phyloP scores from a whole-genome alignment of 2,113 vertebrate genomes.

The Ploceus nigricollis region DNA sequence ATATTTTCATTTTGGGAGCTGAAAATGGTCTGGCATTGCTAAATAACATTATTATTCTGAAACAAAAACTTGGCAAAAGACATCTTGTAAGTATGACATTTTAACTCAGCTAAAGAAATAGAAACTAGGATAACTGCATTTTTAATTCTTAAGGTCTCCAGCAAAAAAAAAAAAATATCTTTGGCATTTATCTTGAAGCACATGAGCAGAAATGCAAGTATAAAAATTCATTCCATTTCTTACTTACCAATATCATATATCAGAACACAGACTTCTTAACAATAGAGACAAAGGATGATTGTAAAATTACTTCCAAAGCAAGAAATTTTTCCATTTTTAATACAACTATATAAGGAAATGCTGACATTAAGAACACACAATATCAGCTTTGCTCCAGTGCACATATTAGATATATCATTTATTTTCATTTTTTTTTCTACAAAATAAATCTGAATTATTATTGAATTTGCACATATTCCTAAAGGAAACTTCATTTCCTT shows the following conservation, averaged over 20 bases:
- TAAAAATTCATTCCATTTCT: neutral
- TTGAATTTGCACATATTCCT: neutral
- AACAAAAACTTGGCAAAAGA: conserved; percentile 67
- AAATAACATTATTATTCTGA: conserved; percentile 58
- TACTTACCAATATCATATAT: neutral
- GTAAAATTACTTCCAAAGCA: neutral
- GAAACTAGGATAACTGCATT: conserved; percentile 37
- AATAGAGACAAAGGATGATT: neutral
- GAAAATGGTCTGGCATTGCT: conserved; percentile 56
- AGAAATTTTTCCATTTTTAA: neutral
- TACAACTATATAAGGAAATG: neutral
- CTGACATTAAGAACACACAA: neutral
- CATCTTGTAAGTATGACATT: conserved; percentile 6
- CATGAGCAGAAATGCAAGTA: neutral
- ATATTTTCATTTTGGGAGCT: conserved; percentile 63
- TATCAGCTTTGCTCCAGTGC: neutral
- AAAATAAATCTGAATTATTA: neutral
- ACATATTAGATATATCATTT: neutral
- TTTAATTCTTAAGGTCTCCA: conserved; percentile 11
- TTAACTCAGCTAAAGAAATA: conserved; percentile 57
- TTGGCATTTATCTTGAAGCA: neutral
- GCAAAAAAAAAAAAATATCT: neutral
- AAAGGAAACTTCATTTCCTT: neutral
- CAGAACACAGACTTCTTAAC: neutral
- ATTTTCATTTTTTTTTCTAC: neutral